These are phyloP conservation scores for Neoniphon sammara DNA, from an alignment of 2,797 vertebrate genomes.

Conservation along the genomic window DNA sequence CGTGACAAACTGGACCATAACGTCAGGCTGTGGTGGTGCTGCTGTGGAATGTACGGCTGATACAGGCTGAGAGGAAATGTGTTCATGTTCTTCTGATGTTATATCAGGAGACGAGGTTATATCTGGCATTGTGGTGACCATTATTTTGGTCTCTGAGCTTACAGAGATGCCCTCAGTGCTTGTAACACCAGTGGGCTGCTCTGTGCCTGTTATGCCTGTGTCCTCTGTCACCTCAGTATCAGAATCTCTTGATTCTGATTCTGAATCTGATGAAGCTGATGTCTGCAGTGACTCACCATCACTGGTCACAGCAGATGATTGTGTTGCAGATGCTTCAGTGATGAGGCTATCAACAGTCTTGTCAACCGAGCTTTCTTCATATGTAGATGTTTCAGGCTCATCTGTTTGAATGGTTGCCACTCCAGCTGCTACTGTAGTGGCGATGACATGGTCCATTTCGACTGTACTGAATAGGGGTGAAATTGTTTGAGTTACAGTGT, in stretches of 20 bases:
- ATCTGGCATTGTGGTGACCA: conserved; percentile 5
- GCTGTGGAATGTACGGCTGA: conserved; percentile 33
- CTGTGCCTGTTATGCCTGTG: conserved; percentile 9
- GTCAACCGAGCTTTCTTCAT: conserved; percentile 18
- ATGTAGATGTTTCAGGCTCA: conserved; percentile 12
- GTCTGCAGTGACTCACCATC: conserved; percentile 12
- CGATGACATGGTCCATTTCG: conserved; percentile 16
- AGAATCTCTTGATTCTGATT: neutral
- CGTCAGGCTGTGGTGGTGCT: conserved; percentile 45
- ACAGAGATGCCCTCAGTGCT: neutral
- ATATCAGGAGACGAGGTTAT: neutral
- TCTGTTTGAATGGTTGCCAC: conserved; percentile 20
- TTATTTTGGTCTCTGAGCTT: conserved; percentile 15
- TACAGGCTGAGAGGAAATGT: conserved; percentile 15
- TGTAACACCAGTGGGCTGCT: conserved; percentile 6
- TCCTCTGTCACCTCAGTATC: conserved; percentile 15
- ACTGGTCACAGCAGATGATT: conserved; percentile 9
- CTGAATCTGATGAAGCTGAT: neutral
- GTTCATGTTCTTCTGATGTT: conserved; percentile 4
- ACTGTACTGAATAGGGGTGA: conserved; percentile 1
- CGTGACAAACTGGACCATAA: conserved; percentile 48
- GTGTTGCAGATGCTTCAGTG: conserved; percentile 16
- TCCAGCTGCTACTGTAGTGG: conserved; percentile 24
- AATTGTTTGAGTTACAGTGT: conserved; percentile 13
- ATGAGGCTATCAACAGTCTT: conserved; percentile 17